A percentile compares a stretch with the other conserved stretches of the same genome.
These are phyloP conservation scores for Anseranas semipalmata DNA, from an alignment of 2,113 vertebrate genomes.

Conservation along the genomic window DNA sequence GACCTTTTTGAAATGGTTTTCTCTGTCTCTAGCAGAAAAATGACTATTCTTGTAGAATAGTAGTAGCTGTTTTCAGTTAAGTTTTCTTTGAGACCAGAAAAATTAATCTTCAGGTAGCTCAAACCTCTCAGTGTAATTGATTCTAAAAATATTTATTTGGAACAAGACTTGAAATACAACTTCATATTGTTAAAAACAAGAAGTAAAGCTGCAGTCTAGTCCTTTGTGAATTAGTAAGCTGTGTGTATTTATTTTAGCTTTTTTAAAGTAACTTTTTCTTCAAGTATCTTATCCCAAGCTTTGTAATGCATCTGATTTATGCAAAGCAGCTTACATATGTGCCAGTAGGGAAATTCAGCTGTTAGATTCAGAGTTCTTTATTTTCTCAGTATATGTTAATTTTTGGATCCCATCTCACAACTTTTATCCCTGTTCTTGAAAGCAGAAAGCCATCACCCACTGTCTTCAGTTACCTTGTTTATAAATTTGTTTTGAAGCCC, in stretches of 20 bases:
- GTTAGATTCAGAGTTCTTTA: neutral
- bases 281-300: neutral
- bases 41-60: neutral
- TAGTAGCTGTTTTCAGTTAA: conserved; percentile 5
- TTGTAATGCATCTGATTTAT: neutral
- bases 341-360: neutral
- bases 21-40: neutral
- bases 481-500: neutral
- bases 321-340: neutral
- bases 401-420: neutral
- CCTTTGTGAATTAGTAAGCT: neutral
- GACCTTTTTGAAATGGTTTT: neutral
- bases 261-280: neutral
- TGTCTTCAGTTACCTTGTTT: neutral
- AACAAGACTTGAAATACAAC: neutral
- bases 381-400: neutral
- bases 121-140: conserved; percentile 39
- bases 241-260: neutral
- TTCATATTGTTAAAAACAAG: neutral
- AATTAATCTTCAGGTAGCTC: conserved; percentile 27
- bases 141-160: conserved; percentile 54
- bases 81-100: neutral
- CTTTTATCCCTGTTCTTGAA: neutral
- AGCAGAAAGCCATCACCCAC: neutral
- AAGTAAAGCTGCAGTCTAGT: neutral